Evolutionary conservation across 2,797 vertebrate species (phyloP), one percentile per base, ranked within the genome.

Genomic region (Chromobotia macracanthus): DNA sequence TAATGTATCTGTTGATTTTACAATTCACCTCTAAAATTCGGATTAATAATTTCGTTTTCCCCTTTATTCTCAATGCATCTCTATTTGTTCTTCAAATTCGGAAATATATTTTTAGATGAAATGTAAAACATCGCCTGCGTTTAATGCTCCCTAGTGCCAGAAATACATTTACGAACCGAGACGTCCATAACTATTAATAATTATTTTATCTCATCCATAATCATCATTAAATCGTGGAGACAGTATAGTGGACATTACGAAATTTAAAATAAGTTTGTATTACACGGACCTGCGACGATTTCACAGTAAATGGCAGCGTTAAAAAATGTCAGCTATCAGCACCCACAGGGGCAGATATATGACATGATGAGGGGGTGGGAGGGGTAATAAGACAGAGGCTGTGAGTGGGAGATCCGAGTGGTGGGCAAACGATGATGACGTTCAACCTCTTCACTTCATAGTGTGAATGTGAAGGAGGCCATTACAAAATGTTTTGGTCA

Each of bases 381-480:
- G n/a, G 46, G n/a, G 13, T 5, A 6, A 13, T 15, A 6, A 15
- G 28, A 28, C 60, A 16, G 60, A 8, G 60, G 28, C 11, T 16
- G 60, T 3, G 60, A 16, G 13, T 44, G 28, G 38, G 66, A 58
- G 18, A n/a, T 15, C 4, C 15, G 48, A 65, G 13, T 72, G 48
- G 31, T 55, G 69, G 63, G 7, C 64, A 23, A 2, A 15, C 1
- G 75, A 7, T 76, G 58, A 67, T 50, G 41, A 83, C 58, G 64
- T 23, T 66, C 31, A 50, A 64, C 69, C 41, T 44, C 10, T 10
- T 44, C 1, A 44, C 41, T 44, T 10, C 10, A 10, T 86, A 85
- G 86, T 86, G 86, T 73, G 6, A 60, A 84, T 85, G 86, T 85
- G 85, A 84, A 67, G 75, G 77, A 18, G 66, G 2, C 9, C 21